Percentiles rank a stretch among this genome's conserved stretches.
Conservation (phyloP, 2,797 vertebrate species). For the Podarcis siculus region DNA sequence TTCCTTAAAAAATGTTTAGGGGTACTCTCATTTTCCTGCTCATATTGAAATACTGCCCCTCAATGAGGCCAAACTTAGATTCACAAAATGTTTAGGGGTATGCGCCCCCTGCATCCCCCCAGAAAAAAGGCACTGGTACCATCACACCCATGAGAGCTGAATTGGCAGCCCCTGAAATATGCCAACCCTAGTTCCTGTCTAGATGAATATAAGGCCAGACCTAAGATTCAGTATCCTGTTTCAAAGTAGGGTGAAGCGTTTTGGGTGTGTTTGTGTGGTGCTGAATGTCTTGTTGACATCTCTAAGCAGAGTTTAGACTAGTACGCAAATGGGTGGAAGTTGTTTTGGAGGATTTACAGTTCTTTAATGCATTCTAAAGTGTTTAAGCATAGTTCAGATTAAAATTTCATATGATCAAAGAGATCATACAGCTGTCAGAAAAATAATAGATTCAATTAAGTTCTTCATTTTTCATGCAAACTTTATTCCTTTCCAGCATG, state of each 20-base stretch:
- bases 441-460: not conserved
- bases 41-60: no score
- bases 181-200: not conserved
- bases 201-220: not conserved
- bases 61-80: no score
- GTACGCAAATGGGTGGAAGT: not conserved
- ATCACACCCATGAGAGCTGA: not conserved
- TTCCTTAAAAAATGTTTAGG: no score
- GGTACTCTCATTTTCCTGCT: no score
- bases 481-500: slow-evolving; percentile 74
- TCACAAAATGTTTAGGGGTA: no score
- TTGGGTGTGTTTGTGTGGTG: not conserved
- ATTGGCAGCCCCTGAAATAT: not conserved
- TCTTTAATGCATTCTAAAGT: not conserved
- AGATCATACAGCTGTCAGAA: not conserved
- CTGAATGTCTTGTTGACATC: not conserved
- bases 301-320: no score
- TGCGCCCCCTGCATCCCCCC: not conserved
- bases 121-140: not conserved
- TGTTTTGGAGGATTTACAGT: not conserved
- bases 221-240: not conserved
- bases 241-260: not conserved
- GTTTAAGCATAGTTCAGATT: not conserved
- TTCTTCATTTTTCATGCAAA: not conserved
- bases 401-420: not conserved